Evolutionary conservation across 2,888 invertebrate genomes (phyloP), one percentile per base, ranked within the genome.

Genomic region (Hedychridium roseum): DNA sequence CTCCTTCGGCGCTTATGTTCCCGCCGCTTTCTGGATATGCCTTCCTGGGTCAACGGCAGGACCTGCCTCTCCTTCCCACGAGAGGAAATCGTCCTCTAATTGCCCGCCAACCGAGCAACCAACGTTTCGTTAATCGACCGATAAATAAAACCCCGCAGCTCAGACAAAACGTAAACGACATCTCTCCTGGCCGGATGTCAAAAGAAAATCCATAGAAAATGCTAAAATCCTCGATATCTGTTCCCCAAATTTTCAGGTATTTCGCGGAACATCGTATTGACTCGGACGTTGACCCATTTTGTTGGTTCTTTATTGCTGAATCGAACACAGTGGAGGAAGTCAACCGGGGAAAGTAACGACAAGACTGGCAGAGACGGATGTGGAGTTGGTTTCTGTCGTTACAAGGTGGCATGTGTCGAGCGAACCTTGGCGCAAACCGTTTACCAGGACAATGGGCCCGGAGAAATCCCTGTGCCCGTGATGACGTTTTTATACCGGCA

Each of bases 391-490:
- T n/a, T n/a, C n/a, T n/a, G n/a, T n/a, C n/a, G n/a, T n/a, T n/a
- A n/a, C n/a, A 31, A 11, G 27, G 42, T 45, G 48, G 51, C 63
- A 62, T 62, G 54, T 62, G 63, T 52, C 63, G 54, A 53, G 50
- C 62, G 63, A 34, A 44, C 47, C 47, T 54, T 30, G 48, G 16
- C 59, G 56, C 62, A 57, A 61, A 54, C 58, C 54, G 58, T 55
- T 43, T 34, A 26, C 14, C 36, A 54, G 60, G 59, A 62, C 57
- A 63, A 63, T 59, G 38, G 50, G 16, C 32, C 20, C 21, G 63
- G n/a, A 54, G 59, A 62, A 62, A 53, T 58, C 53, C 41, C 30
- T 26, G 27, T 50, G n/a, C 38, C 46, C 30, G 45, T 34, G 52
- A 54, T 23, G 54, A 35, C 43, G 34, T 45, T 40, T 28, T 56